Percentiles rank a stretch among this genome's conserved stretches.
These are phyloP conservation scores for Tenthredo notha DNA, from an alignment of 2,888 invertebrate species.

Conservation along the genomic window DNA sequence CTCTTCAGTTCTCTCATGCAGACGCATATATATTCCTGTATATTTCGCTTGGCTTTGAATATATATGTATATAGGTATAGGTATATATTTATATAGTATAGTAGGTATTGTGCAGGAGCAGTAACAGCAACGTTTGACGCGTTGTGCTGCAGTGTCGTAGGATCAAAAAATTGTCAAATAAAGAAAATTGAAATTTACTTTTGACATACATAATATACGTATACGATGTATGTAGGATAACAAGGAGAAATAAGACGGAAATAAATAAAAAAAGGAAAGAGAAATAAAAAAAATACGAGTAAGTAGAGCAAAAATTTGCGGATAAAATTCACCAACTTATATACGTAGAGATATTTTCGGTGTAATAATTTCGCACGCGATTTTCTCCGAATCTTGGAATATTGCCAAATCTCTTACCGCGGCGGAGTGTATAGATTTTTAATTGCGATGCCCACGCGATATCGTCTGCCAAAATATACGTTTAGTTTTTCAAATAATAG, in stretches of 20 bases:
- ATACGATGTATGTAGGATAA: neutral
- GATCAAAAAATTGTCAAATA: neutral
- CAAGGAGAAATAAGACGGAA: neutral
- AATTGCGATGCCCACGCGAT: conserved; percentile 25
- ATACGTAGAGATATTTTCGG: neutral
- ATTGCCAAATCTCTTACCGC: conserved; percentile 18
- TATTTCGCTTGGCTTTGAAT: conserved; percentile 2
- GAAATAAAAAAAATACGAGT: neutral
- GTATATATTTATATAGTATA: neutral
- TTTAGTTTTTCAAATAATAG: neutral
- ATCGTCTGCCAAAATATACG: conserved; percentile 7
- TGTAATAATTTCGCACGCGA: conserved; percentile 19
- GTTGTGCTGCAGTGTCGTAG: conserved; percentile 23
- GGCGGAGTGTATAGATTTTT: conserved; percentile 33
- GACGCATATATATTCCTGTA: conserved; percentile 4
- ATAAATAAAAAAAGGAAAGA: neutral
- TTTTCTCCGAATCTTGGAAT: neutral
- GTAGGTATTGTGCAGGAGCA: neutral
- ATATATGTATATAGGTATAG: neutral
- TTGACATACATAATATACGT: neutral
- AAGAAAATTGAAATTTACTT: neutral
- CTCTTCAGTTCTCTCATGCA: neutral
- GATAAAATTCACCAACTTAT: neutral
- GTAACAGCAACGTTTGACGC: neutral
- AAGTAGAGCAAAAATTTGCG: neutral